Evolutionary conservation across 2,113 vertebrate genomes (phyloP).

Genomic region (Peromyscus polionotus): DNA sequence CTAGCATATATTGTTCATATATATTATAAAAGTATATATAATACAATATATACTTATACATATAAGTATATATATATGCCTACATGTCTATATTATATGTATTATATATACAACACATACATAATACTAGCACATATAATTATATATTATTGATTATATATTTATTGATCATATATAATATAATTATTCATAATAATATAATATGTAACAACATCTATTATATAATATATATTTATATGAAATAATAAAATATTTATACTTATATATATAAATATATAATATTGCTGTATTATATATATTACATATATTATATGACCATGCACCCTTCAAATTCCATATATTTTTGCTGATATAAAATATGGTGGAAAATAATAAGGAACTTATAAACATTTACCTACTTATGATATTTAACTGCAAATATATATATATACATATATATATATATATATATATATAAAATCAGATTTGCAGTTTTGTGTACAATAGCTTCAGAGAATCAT

Average conservation of each 20-base stretch:
- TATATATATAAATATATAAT: too few species aligned
- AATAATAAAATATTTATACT: background rate
- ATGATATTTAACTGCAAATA: background rate
- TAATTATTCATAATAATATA: too few species aligned
- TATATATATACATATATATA: too few species aligned
- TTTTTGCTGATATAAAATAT: background rate
- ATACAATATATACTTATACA: too few species aligned
- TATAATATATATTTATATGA: background rate
- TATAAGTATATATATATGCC: too few species aligned
- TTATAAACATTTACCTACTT: background rate
- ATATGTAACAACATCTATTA: too few species aligned
- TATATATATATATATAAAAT: background rate
- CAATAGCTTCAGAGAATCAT: background rate
- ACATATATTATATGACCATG: background rate
- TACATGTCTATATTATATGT: too few species aligned
- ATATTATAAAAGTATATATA: background rate
- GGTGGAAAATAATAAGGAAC: background rate
- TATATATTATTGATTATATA: too few species aligned
- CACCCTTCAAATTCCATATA: background rate
- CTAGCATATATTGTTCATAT: background rate
- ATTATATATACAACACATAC: too few species aligned
- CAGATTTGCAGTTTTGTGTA: background rate
- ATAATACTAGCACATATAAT: too few species aligned
- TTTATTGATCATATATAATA: too few species aligned
- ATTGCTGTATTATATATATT: background rate